phyloP scores from a whole-genome alignment of 2,888 invertebrate genomes.

The Pseudococcus longispinus region DNA sequence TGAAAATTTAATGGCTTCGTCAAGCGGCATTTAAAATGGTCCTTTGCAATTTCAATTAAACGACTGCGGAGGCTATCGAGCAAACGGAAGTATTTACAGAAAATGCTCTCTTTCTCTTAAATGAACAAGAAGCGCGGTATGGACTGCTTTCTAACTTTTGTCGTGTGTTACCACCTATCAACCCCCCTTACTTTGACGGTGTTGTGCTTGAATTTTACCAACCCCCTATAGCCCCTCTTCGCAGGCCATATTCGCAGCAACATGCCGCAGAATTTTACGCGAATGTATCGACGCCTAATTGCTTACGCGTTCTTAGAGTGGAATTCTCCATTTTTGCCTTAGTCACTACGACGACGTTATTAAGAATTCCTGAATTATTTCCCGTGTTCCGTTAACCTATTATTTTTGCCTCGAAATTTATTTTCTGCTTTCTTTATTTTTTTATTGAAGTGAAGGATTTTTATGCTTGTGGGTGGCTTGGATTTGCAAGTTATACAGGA shows the following conservation, averaged over 20 bases:
- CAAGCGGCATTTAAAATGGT: conserved; percentile 53
- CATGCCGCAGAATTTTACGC: conserved; percentile 4
- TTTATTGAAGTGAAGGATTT: neutral
- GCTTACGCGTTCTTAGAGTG: conserved; percentile 1
- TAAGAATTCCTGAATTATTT: conserved; percentile 42
- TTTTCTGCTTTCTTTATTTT: neutral
- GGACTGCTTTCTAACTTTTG: conserved; percentile 11
- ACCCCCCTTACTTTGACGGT: neutral
- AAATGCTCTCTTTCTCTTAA: conserved; percentile 1
- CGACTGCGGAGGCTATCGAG: conserved; percentile 48
- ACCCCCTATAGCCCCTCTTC: neutral
- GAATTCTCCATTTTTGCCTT: conserved; percentile 4
- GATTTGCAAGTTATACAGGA: neutral
- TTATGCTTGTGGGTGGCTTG: neutral
- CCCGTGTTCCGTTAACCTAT: conserved; percentile 27
- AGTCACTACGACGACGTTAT: neutral
- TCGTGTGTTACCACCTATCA: neutral
- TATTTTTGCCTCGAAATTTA: conserved; percentile 16
- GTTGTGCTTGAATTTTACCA: neutral
- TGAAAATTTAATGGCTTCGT: conserved; percentile 54
- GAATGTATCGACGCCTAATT: conserved; percentile 37
- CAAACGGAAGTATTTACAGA: conserved; percentile 54
- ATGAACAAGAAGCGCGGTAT: neutral
- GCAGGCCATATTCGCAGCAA: neutral
- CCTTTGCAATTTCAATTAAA: conserved; percentile 56